A percentile compares a stretch with the other conserved stretches of the same genome.
Evolutionary conservation across 2,888 invertebrate genomes (phyloP).

Genomic region (Thyatira batis): DNA sequence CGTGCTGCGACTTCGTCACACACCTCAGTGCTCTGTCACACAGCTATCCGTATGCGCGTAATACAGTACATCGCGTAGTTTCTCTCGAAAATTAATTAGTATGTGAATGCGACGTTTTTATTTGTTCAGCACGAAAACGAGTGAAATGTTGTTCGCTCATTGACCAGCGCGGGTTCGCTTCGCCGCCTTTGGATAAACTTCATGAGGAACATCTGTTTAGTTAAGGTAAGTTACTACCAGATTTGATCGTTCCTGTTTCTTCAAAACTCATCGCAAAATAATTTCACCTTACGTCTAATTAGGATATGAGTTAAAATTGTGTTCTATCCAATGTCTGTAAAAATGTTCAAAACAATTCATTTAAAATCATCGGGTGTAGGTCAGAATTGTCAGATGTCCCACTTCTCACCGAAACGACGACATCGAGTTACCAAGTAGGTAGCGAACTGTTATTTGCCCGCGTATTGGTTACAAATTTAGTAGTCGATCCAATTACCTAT

Average conservation of each 20-base stretch:
- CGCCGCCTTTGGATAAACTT: conserved; percentile 55
- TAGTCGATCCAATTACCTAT: conserved; percentile 39
- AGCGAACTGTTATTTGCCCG: conserved; percentile 66
- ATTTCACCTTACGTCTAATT: neutral
- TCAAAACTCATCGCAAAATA: neutral
- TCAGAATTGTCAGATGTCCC: conserved; percentile 71
- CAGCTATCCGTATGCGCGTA: conserved; percentile 64
- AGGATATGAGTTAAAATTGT: too few species aligned
- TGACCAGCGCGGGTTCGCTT: conserved; percentile 55
- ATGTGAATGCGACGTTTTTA: conserved; percentile 75
- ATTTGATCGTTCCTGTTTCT: conserved; percentile 5
- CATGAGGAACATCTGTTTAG: conserved; percentile 63
- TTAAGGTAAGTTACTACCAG: conserved; percentile 53
- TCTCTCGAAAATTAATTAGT: conserved; percentile 71
- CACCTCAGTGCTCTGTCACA: conserved; percentile 64
- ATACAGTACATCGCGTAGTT: conserved; percentile 62
- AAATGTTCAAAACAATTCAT: conserved; percentile 30
- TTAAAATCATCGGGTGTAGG: conserved; percentile 53
- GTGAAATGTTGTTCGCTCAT: conserved; percentile 73
- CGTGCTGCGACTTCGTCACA: conserved; percentile 44
- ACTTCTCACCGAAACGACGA: conserved; percentile 68
- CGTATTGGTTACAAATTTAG: conserved; percentile 33
- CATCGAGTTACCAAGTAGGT: conserved; percentile 61
- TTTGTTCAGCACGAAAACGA: conserved; percentile 65
- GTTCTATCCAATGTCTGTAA: too few species aligned